Base-by-base conservation (phyloP, 2,888 invertebrate genomes). In the Caenorhabditis plicata region DNA sequence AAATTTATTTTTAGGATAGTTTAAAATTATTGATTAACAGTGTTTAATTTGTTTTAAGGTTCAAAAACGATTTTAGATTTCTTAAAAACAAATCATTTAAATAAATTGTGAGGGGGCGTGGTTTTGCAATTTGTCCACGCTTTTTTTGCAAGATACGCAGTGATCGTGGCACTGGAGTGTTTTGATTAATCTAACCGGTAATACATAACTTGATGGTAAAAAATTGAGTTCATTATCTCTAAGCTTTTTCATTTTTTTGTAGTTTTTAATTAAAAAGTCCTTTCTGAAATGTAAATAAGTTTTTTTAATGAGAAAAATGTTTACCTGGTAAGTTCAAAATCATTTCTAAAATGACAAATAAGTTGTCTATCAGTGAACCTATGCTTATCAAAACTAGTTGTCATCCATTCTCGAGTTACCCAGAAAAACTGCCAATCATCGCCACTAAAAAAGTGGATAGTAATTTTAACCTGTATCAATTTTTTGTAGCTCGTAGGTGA, bases 301-400 rank as follows among this genome's bases (percentile, higher is more conserved):
- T 68, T 87, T 87, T 4, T 75, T 57, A 44, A 86, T 87, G 73
- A 87, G 87, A 15, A 85, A 84, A n/a, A 87, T 84, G n/a, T n/a
- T n/a, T n/a, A n/a, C n/a, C n/a, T 80, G 0, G 87, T 86, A n/a
- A 87, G 81, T 81, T 86, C 87, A 75, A 85, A 86, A 74, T 86
- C 86, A 68, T 87, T 87, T 4, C 77, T 57, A 44, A 86, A 87
- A 73, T 87, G 87, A 15, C 85, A 84, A n/a, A 87, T 84, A 52
- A 82, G 82, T 73, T 86, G 86, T 46, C 83, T 83, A 64, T 83
- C 85, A 58, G 81, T 81, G 57, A 83, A 81, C 70, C 81, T 83
- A 65, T 80, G 81, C 50, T 83, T 78, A 71, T 84, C 83, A 71
- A 83, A 84, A 58, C 81, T 79, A 40, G 80, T 84, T 74, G 82